These are phyloP conservation scores for Charanyca ferruginea DNA, from an alignment of 2,888 invertebrate genomes.

Conservation along the genomic window DNA sequence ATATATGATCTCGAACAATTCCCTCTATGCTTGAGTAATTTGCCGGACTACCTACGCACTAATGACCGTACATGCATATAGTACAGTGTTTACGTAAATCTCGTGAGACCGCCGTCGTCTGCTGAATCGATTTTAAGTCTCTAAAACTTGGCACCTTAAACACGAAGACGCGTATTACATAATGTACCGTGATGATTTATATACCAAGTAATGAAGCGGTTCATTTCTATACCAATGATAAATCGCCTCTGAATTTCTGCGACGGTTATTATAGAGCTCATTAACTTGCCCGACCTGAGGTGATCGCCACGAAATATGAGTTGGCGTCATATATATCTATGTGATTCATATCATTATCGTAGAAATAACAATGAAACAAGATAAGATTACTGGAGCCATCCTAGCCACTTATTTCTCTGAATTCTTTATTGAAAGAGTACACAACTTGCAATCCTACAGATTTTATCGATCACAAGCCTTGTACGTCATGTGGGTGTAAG, in stretches of 20 bases:
- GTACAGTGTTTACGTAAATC: conserved; percentile 42
- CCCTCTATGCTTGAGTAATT: conserved; percentile 25
- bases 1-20: conserved; percentile 30
- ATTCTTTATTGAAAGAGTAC: conserved; percentile 19
- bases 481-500: conserved; percentile 47
- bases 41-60: conserved; percentile 35
- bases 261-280: conserved; percentile 44
- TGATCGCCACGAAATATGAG: conserved; percentile 40
- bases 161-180: conserved; percentile 30
- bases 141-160: conserved; percentile 47
- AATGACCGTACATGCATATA: conserved; percentile 22
- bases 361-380: conserved; percentile 46
- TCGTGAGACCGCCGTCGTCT: conserved; percentile 19
- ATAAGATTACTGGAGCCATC: conserved; percentile 45
- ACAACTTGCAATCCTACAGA: conserved; percentile 30
- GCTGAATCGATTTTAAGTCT: conserved; percentile 49
- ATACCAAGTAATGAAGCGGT: conserved; percentile 49
- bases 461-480: conserved; percentile 23
- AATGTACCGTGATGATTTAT: conserved; percentile 53
- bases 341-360: conserved; percentile 48
- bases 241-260: conserved; percentile 41
- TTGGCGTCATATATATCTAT: conserved; percentile 25
- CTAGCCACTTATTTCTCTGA: conserved; percentile 41
- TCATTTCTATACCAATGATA: conserved; percentile 54
- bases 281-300: conserved; percentile 47